These are phyloP conservation scores for Hetaerina titia DNA, from an alignment of 2,888 invertebrate genomes.

Conservation along the genomic window DNA sequence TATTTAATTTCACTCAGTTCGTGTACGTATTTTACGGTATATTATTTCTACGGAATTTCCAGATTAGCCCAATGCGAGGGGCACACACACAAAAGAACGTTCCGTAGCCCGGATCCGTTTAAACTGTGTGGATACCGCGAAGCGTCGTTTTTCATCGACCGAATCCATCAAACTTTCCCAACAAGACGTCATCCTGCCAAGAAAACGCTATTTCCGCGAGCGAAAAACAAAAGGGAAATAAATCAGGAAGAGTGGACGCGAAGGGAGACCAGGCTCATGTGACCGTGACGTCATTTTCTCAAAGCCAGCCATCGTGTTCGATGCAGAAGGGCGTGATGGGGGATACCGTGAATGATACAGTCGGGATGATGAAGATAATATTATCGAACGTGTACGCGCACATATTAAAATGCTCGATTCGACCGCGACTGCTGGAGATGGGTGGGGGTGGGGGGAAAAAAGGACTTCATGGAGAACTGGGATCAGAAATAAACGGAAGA, in stretches of 20 bases:
- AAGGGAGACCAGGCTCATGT: not conserved
- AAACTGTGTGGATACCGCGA: not conserved
- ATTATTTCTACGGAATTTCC: too few species aligned
- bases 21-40: too few species aligned
- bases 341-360: too few species aligned
- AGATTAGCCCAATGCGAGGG: too few species aligned
- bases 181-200: not conserved
- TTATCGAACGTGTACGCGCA: too few species aligned
- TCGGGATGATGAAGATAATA: too few species aligned
- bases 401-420: not conserved
- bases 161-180: slow-evolving; percentile 21
- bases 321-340: too few species aligned
- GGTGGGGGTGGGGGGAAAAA: not conserved
- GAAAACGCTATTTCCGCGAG: slow-evolving; percentile 22
- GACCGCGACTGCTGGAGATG: not conserved
- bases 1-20: too few species aligned
- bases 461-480: not conserved
- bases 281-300: slow-evolving; percentile 39
- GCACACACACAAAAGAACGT: not conserved
- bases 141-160: not conserved
- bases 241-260: not conserved
- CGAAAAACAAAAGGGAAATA: slow-evolving; percentile 15
- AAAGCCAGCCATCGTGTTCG: not conserved
- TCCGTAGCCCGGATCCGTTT: not conserved
- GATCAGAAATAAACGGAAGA: not conserved